phyloP scores from a whole-genome alignment of 1,140 invertebrate species.

The Venustaconcha ellipsiformis region DNA sequence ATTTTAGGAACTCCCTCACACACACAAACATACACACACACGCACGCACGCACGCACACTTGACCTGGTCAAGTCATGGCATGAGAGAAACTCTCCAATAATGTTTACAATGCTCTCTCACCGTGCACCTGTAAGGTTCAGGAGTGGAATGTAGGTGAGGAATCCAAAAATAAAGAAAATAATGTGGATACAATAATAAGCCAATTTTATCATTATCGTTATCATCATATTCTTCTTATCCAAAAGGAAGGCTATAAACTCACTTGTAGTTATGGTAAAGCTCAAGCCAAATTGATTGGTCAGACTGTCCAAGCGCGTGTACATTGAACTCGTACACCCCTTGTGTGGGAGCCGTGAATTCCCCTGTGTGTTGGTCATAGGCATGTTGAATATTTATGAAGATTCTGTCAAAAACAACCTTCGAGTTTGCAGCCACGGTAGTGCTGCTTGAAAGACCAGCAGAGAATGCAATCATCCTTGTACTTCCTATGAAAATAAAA shows the following conservation, averaged over 20 bases:
- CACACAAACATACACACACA: no score
- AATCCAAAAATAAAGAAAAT: no score
- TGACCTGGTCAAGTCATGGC: no score
- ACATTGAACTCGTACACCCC: conserved; percentile 20
- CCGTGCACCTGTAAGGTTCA: no score
- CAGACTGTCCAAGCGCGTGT: conserved; percentile 5
- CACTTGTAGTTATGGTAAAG: conserved; percentile 8
- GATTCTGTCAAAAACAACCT: conserved; percentile 9
- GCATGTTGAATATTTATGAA: conserved; percentile 4
- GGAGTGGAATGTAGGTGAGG: no score
- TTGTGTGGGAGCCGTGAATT: conserved; percentile 1
- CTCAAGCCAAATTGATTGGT: conserved; percentile 5
- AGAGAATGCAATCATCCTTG: conserved; percentile 10
- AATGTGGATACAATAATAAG: no score
- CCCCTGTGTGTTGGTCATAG: conserved; percentile 2
- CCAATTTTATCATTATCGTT: no score
- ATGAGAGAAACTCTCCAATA: no score
- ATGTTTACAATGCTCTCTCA: no score
- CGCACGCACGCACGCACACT: no score
- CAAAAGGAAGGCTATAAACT: background rate
- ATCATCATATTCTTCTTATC: no score
- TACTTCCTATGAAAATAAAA: background rate
- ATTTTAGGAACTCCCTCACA: no score
- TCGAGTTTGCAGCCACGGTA: background rate
- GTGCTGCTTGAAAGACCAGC: conserved; percentile 3